Percentiles rank a stretch among this genome's conserved stretches.
Evolutionary conservation across 2,113 vertebrate genomes (phyloP).

Genomic region (Ciconia maguari): DNA sequence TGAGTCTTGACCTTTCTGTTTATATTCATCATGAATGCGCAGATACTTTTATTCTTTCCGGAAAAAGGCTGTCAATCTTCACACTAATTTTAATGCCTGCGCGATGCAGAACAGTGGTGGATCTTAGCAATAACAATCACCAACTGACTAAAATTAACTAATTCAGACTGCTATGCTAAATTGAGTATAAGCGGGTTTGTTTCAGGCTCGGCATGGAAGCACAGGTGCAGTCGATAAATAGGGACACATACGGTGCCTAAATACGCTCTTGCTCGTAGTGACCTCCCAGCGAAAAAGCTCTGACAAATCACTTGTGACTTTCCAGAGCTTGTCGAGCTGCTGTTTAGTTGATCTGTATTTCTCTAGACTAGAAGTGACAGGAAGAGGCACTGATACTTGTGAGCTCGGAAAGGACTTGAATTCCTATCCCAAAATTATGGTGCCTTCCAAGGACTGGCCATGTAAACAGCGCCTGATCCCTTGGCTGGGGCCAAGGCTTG

Average conservation of each 20-base stretch:
- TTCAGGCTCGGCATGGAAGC: constrained; percentile 52
- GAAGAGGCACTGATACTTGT: not conserved
- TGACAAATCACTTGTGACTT: constrained; percentile 59
- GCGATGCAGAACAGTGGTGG: constrained; percentile 44
- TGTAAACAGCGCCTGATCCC: not conserved
- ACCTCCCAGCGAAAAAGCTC: constrained; percentile 25
- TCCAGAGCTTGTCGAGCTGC: constrained; percentile 17
- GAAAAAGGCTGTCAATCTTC: constrained; percentile 63
- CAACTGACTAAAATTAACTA: constrained; percentile 64
- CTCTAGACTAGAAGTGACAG: constrained; percentile 40
- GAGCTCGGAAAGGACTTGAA: not conserved
- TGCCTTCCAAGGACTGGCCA: not conserved
- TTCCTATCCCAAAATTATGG: not conserved
- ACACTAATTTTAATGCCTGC: constrained; percentile 51
- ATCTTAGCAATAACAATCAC: constrained; percentile 54
- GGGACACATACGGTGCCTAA: constrained; percentile 60
- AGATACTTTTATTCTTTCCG: constrained; percentile 63
- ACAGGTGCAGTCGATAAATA: constrained; percentile 49
- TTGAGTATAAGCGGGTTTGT: constrained; percentile 53
- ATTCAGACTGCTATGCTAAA: constrained; percentile 53
- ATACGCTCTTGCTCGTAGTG: not conserved
- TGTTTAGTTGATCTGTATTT: constrained; percentile 17
- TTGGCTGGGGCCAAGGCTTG: not conserved
- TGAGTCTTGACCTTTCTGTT: constrained; percentile 70
- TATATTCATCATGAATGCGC: constrained; percentile 65